Evolutionary conservation across 2,797 vertebrate genomes (phyloP).

Genomic region (Crenichthys baileyi): DNA sequence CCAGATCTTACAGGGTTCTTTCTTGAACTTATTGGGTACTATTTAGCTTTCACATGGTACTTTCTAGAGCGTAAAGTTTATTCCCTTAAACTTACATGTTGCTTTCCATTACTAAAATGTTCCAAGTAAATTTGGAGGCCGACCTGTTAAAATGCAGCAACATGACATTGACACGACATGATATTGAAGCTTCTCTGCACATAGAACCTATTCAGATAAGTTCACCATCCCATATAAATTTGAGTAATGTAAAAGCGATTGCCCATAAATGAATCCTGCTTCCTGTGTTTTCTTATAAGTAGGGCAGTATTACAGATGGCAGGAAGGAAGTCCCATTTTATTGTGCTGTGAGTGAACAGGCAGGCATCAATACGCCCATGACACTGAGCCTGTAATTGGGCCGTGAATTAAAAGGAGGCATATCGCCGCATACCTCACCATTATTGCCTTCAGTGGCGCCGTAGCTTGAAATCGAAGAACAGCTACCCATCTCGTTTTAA

Average conservation of each 20-base stretch:
- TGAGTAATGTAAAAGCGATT: conserved; percentile 48
- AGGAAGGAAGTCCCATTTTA: conserved; percentile 47
- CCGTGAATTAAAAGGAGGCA: conserved; percentile 63
- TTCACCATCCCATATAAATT: conserved; percentile 12
- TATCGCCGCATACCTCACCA: conserved; percentile 5
- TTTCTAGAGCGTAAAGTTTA: background rate
- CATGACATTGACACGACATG: background rate
- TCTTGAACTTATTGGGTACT: background rate
- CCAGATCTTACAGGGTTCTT: background rate
- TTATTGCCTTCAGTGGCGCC: conserved; percentile 56
- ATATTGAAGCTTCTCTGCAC: background rate
- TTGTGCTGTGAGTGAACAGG: conserved; percentile 41
- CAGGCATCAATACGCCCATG: conserved; percentile 37
- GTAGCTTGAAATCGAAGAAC: conserved; percentile 50
- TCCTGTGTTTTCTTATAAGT: conserved; percentile 43
- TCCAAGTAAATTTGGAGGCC: no score
- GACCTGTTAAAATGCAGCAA: background rate
- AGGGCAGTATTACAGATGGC: conserved; percentile 43
- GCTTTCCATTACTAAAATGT: background rate
- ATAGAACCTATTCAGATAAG: conserved; percentile 33
- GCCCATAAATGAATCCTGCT: conserved; percentile 14
- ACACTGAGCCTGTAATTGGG: conserved; percentile 65
- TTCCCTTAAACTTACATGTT: background rate
- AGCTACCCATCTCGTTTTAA: conserved; percentile 40
- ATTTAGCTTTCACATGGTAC: no score